These are phyloP conservation scores for Sylvicola cinctus DNA, from an alignment of 2,888 invertebrate species.

Conservation along the genomic window DNA sequence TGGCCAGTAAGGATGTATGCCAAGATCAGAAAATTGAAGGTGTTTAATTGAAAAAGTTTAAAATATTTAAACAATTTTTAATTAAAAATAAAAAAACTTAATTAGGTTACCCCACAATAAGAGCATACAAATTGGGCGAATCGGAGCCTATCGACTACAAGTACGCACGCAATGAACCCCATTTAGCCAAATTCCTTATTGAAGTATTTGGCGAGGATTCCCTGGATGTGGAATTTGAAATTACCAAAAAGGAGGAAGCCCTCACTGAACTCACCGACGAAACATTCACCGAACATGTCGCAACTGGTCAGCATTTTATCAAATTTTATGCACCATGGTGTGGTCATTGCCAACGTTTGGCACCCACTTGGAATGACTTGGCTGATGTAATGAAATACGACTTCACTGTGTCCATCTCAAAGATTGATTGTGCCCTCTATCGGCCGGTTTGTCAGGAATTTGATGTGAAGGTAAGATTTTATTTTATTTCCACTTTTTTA, in stretches of 20 bases:
- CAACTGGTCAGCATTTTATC: constrained; percentile 61
- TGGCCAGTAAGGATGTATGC: too few species aligned
- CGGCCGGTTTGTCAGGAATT: constrained; percentile 54
- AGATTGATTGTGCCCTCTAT: constrained; percentile 68
- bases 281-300: constrained; percentile 49
- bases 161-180: too few species aligned
- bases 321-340: constrained; percentile 93
- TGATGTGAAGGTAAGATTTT: constrained; percentile 37
- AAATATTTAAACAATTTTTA: too few species aligned
- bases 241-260: constrained; percentile 37
- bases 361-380: constrained; percentile 68
- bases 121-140: too few species aligned
- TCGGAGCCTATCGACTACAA: too few species aligned
- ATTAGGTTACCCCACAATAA: too few species aligned
- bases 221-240: constrained; percentile 12
- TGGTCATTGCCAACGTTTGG: constrained; percentile 60
- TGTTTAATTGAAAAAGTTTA: too few species aligned
- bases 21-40: too few species aligned
- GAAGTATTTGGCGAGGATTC: too few species aligned
- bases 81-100: too few species aligned
- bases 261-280: constrained; percentile 54
- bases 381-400: constrained; percentile 47
- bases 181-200: too few species aligned
- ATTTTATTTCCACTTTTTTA: neutral
- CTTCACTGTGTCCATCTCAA: constrained; percentile 47